Conservation (phyloP, 2,113 vertebrate species). For the Carlito syrichta region DNA sequence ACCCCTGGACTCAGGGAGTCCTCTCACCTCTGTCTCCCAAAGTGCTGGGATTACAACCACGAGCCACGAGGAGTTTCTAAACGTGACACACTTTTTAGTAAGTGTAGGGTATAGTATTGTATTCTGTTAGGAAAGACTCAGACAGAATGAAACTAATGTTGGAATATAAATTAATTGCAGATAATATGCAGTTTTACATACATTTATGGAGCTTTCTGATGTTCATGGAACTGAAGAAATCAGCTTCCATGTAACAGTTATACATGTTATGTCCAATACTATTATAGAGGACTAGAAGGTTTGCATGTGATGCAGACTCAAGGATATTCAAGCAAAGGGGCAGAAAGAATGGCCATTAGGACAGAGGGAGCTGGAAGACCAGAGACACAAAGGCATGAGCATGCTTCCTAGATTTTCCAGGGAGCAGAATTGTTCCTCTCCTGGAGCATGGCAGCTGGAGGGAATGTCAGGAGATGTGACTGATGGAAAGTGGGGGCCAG, state of each 20-base stretch:
- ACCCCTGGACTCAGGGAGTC: no score
- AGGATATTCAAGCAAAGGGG: not conserved
- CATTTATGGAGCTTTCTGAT: not conserved
- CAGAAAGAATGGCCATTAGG: not conserved
- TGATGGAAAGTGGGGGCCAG: not conserved
- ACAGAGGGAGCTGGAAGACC: not conserved
- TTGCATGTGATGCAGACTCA: not conserved
- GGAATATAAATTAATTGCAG: not conserved
- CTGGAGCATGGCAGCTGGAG: not conserved
- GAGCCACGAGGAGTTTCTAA: not conserved
- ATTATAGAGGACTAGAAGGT: not conserved
- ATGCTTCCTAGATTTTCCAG: not conserved
- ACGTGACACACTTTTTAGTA: not conserved
- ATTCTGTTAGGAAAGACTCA: not conserved
- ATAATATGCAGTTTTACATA: not conserved
- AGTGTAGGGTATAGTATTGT: not conserved
- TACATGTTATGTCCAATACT: not conserved
- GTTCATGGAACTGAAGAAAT: not conserved
- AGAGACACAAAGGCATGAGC: not conserved
- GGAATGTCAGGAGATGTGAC: not conserved
- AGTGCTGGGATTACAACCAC: no score
- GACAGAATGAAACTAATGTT: not conserved
- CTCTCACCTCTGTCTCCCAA: no score
- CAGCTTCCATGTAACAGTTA: not conserved
- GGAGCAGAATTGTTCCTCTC: not conserved